phyloP scores from a whole-genome alignment of 2,113 vertebrate genomes.

The Nycticebus coucang region DNA sequence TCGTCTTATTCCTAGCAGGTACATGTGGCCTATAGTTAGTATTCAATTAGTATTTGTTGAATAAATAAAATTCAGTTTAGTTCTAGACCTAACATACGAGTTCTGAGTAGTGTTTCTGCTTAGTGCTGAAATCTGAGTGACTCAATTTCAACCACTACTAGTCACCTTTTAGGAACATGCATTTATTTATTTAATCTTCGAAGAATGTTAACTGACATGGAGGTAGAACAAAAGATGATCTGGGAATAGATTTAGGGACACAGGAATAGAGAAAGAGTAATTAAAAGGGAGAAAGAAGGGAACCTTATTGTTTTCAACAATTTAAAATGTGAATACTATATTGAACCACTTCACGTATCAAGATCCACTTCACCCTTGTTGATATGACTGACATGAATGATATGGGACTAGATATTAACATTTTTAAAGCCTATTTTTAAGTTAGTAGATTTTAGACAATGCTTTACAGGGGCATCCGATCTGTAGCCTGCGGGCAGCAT shows the following conservation, averaged over 20 bases:
- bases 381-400: background rate
- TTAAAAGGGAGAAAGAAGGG: background rate
- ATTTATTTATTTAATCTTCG: background rate
- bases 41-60: conserved; percentile 26
- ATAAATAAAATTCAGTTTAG: background rate
- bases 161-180: background rate
- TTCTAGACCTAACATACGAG: background rate
- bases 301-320: background rate
- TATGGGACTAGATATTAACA: background rate
- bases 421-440: conserved; percentile 3
- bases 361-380: background rate
- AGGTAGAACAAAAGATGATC: background rate
- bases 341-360: background rate
- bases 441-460: background rate
- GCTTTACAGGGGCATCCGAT: background rate
- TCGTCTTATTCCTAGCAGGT: background rate
- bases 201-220: background rate
- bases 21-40: background rate
- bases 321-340: background rate
- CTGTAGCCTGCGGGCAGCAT: too few species aligned
- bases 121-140: background rate
- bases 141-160: background rate
- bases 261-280: background rate
- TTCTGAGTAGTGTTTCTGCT: conserved; percentile 9
- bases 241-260: background rate